phyloP scores from a whole-genome alignment of 2,888 invertebrate species.

The Scaptomyza flava region DNA sequence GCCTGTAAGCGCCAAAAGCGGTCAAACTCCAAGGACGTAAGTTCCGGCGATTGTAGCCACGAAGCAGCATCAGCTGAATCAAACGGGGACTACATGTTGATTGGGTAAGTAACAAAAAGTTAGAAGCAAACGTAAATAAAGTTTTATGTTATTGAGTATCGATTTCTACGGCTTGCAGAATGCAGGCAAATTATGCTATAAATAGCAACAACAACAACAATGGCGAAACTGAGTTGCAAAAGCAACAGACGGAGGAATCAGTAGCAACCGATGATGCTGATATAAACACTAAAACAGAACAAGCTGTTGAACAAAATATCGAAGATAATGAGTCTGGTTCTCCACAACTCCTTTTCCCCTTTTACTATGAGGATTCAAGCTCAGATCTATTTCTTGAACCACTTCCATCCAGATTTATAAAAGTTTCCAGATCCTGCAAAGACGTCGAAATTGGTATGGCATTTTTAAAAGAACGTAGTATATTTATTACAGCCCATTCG shows the following conservation, averaged over 20 bases:
- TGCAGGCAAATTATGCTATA: constrained; percentile 21
- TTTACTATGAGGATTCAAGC: not conserved
- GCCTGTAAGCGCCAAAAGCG: constrained; percentile 61
- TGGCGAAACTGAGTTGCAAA: not conserved
- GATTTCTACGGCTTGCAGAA: constrained; percentile 39
- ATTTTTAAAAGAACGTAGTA: no score
- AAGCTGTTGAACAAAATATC: not conserved
- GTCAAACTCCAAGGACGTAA: constrained; percentile 25
- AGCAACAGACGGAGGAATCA: constrained; percentile 7
- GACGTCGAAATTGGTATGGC: no score
- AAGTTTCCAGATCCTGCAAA: no score
- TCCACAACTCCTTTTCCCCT: not conserved
- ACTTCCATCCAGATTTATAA: no score
- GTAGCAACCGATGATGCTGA: not conserved
- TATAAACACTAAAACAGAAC: not conserved
- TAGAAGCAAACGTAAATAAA: not conserved
- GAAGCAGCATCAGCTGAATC: constrained; percentile 10
- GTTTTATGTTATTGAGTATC: constrained; percentile 20
- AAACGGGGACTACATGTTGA: constrained; percentile 2
- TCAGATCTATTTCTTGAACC: not conserved
- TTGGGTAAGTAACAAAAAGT: constrained; percentile 14
- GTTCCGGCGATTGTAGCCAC: constrained; percentile 7
- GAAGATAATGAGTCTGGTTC: not conserved
- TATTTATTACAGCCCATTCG: no score
- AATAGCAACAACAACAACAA: constrained; percentile 39